These are phyloP conservation scores for Aselliscus stoliczkanus DNA, from an alignment of 2,797 vertebrate species.

Conservation along the genomic window DNA sequence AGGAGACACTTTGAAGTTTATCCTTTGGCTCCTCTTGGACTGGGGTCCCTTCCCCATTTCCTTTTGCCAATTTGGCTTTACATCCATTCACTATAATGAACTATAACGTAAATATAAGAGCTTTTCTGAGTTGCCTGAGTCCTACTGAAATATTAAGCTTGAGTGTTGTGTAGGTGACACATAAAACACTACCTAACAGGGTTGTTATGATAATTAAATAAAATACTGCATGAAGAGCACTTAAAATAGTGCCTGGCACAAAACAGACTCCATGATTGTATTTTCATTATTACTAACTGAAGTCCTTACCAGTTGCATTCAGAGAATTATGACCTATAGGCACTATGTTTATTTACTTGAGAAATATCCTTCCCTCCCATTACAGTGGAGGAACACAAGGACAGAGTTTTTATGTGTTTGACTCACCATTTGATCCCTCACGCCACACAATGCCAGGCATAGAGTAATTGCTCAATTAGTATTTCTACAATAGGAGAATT, in stretches of 20 bases:
- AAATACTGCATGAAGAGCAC: not conserved
- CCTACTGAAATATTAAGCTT: not conserved
- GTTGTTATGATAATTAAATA: not conserved
- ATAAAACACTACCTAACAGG: not conserved
- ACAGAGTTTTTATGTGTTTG: not conserved
- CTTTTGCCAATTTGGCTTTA: not conserved
- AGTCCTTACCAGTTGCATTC: not conserved
- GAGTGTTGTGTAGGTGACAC: not conserved
- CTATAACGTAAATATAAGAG: not conserved
- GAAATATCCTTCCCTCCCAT: not conserved
- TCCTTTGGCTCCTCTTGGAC: not conserved
- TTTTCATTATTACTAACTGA: not conserved
- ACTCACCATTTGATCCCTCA: not conserved
- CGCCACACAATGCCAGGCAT: not conserved
- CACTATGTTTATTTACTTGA: not conserved
- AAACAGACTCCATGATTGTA: not conserved
- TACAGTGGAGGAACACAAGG: not conserved
- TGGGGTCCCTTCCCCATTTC: not conserved
- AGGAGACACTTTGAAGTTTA: not conserved
- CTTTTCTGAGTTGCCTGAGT: not conserved
- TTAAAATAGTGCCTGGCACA: not conserved
- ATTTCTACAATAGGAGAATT: not conserved
- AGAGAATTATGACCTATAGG: not conserved
- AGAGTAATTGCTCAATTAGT: not conserved
- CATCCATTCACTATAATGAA: not conserved